These are phyloP conservation scores for Girardinichthys multiradiatus DNA, from an alignment of 2,113 vertebrate genomes.

Conservation along the genomic window DNA sequence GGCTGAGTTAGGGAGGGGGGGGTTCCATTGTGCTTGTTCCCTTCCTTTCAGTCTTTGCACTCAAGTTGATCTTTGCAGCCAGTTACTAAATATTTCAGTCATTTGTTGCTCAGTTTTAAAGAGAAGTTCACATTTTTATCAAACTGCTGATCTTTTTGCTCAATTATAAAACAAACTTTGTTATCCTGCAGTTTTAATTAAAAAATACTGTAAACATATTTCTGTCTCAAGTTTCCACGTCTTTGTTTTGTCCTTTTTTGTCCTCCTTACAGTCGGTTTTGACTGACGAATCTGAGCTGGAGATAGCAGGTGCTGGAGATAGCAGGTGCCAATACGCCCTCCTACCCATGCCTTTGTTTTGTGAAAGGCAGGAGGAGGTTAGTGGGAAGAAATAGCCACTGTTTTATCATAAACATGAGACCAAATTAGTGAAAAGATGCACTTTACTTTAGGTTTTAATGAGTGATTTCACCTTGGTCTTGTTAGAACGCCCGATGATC, in stretches of 20 bases:
- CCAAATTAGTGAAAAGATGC: constrained; percentile 36
- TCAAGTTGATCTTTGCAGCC: constrained; percentile 73
- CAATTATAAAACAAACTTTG: constrained; percentile 1
- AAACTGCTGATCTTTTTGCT: neutral
- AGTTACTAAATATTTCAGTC: constrained; percentile 69
- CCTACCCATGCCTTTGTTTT: constrained; percentile 16
- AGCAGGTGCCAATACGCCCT: constrained; percentile 72
- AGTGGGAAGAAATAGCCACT: constrained; percentile 45
- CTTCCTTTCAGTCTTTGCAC: constrained; percentile 74
- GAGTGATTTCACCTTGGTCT: constrained; percentile 37
- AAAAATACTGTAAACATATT: constrained; percentile 4
- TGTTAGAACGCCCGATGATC: constrained; percentile 42
- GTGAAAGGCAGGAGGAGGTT: constrained; percentile 5
- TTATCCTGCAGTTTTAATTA: neutral
- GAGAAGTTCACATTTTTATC: constrained; percentile 16
- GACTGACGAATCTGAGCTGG: constrained; percentile 59
- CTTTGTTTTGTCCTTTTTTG: constrained; percentile 57
- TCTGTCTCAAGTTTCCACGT: constrained; percentile 28
- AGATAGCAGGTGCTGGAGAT: constrained; percentile 77
- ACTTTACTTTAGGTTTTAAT: constrained; percentile 41
- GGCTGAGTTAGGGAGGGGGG: constrained; percentile 67
- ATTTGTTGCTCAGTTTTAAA: constrained; percentile 37
- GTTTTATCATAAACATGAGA: constrained; percentile 51
- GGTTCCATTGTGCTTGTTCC: constrained; percentile 74
- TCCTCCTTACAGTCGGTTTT: constrained; percentile 54